A percentile compares a stretch with the other conserved stretches of the same genome.
These are phyloP conservation scores for Eira barbara DNA, from an alignment of 2,113 vertebrate species.

Conservation along the genomic window DNA sequence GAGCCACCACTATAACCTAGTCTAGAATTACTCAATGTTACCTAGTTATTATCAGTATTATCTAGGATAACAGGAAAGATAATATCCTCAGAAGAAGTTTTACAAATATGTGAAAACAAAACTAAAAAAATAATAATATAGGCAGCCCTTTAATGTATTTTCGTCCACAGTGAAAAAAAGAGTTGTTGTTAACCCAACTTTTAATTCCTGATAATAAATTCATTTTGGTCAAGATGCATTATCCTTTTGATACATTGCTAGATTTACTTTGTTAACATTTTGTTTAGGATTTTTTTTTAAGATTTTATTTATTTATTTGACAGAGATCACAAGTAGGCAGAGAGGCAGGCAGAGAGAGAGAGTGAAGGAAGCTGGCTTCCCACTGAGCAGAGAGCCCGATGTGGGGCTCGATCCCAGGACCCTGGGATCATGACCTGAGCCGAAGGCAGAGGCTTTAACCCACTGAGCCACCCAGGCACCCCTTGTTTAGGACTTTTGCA, in stretches of 20 bases:
- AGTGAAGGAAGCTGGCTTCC: too few species aligned
- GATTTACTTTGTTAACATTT: conserved; percentile 12
- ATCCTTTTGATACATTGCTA: background rate
- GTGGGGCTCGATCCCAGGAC: too few species aligned
- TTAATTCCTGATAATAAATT: background rate
- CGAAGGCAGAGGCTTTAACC: too few species aligned
- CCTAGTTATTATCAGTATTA: background rate
- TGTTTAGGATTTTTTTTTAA: background rate
- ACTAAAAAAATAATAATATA: background rate
- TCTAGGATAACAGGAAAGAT: background rate
- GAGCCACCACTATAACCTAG: background rate
- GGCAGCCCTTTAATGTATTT: background rate
- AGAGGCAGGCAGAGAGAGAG: too few species aligned
- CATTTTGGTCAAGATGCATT: background rate
- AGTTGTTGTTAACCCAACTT: background rate
- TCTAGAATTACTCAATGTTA: background rate
- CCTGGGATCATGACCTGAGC: too few species aligned
- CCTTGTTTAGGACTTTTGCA: background rate
- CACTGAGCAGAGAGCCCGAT: too few species aligned
- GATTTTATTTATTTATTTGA: too few species aligned
- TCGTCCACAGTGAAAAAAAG: background rate
- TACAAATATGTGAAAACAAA: background rate
- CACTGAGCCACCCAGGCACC: too few species aligned
- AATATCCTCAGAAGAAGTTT: background rate
- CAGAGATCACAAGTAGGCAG: too few species aligned